phyloP scores from a whole-genome alignment of 1,140 invertebrate species.

The Drosophila tani region DNA sequence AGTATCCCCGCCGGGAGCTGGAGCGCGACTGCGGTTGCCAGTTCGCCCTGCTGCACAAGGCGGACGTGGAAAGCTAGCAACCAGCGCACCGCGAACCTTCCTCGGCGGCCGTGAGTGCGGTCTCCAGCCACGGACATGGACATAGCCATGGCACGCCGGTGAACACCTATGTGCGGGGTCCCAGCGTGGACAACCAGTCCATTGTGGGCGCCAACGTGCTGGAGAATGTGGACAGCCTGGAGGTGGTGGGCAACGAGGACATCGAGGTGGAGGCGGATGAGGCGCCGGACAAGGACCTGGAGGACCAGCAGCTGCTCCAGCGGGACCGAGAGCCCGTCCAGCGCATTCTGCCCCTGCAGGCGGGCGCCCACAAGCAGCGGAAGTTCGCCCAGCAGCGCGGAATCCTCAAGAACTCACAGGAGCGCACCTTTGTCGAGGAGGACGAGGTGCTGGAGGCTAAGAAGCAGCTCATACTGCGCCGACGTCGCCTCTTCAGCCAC shows the following conservation, averaged over 20 bases:
- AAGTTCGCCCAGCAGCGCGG: constrained; percentile 80
- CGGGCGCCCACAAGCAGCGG: constrained; percentile 50
- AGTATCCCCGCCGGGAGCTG: constrained; percentile 90
- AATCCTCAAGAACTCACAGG: constrained; percentile 79
- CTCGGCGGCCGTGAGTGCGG: constrained; percentile 61
- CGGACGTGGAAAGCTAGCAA: constrained; percentile 88
- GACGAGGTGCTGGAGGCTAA: constrained; percentile 81
- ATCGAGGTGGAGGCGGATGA: constrained; percentile 41
- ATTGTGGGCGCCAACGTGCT: constrained; percentile 64
- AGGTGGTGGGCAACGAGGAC: constrained; percentile 38
- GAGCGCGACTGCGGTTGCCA: constrained; percentile 94
- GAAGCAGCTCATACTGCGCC: constrained; percentile 80
- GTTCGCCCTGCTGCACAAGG: constrained; percentile 93
- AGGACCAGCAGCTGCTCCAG: constrained; percentile 39
- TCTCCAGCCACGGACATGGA: constrained; percentile 31
- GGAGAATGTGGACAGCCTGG: constrained; percentile 68
- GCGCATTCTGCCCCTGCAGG: constrained; percentile 59
- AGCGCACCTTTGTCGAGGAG: constrained; percentile 74
- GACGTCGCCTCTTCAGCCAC: constrained; percentile 79
- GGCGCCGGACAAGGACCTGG: constrained; percentile 11
- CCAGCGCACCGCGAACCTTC: constrained; percentile 75
- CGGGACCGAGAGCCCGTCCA: constrained; percentile 37
- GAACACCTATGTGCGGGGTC: constrained; percentile 72
- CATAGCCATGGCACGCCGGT: constrained; percentile 80
- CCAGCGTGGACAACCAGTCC: constrained; percentile 75